phyloP scores from a whole-genome alignment of 2,888 invertebrate species.

The Autographa pulchrina region DNA sequence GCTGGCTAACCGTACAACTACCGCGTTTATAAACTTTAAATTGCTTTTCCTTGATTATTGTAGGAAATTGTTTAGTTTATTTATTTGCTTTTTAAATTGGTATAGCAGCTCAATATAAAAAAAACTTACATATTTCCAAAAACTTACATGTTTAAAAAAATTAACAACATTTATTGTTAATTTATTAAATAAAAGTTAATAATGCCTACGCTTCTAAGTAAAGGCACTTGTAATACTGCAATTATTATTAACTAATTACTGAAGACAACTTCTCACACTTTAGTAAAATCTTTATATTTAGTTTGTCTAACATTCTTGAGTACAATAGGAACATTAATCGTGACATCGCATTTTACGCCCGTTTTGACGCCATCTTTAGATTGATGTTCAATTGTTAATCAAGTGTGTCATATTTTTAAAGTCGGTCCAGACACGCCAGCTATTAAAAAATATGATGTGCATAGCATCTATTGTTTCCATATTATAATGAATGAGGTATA shows the following conservation, averaged over 20 bases:
- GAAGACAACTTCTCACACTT: neutral
- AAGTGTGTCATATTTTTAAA: neutral
- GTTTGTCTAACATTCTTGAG: neutral
- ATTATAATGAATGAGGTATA: too few relatives aligned
- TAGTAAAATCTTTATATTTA: neutral
- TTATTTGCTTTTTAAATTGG: neutral
- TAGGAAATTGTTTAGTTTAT: neutral
- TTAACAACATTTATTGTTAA: too few relatives aligned
- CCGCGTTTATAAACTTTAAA: constrained; percentile 11
- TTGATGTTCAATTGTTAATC: constrained; percentile 11
- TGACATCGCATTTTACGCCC: constrained; percentile 15
- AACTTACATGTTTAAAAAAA: too few relatives aligned
- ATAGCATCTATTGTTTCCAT: neutral
- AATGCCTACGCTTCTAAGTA: neutral
- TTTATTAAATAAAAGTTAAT: too few relatives aligned
- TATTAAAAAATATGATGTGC: constrained; percentile 14
- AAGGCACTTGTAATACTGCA: neutral
- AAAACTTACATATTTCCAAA: too few relatives aligned
- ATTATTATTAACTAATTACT: neutral
- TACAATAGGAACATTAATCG: constrained; percentile 14
- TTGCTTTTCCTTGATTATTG: constrained; percentile 22
- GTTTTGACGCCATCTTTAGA: constrained; percentile 5
- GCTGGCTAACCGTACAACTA: constrained; percentile 9
- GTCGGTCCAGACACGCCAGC: constrained; percentile 7
- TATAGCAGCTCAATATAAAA: too few relatives aligned